A percentile compares a stretch with the other conserved stretches of the same genome.
phyloP scores from a whole-genome alignment of 1,140 invertebrate genomes.

The Caerostris extrusa region DNA sequence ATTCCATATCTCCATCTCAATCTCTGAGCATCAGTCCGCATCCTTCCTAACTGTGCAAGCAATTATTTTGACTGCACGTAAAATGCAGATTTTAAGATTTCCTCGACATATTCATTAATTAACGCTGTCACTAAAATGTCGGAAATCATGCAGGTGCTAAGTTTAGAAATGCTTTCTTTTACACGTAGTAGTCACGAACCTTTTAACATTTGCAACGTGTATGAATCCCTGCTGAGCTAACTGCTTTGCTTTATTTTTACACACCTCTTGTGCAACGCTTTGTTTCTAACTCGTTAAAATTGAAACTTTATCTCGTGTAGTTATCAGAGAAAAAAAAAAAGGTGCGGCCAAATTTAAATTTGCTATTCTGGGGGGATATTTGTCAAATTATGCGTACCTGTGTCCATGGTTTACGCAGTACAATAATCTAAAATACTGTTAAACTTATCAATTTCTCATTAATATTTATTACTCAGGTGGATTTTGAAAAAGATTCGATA shows the following conservation, averaged over 20 bases:
- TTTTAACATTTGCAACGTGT: neutral
- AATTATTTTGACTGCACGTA: conserved; percentile 11
- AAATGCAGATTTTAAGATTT: conserved; percentile 43
- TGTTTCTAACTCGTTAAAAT: neutral
- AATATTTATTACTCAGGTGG: too few species aligned
- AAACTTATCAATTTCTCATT: too few species aligned
- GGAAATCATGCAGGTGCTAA: conserved; percentile 34
- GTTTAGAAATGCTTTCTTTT: conserved; percentile 33
- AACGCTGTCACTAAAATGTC: conserved; percentile 38
- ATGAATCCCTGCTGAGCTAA: neutral
- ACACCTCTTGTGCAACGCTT: neutral
- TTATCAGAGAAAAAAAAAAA: neutral
- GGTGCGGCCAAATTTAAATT: too few species aligned
- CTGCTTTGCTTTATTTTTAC: neutral
- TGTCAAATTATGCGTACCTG: too few species aligned
- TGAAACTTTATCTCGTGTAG: neutral
- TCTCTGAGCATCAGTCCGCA: neutral
- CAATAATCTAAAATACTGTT: too few species aligned
- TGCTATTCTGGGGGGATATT: too few species aligned
- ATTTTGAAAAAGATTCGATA: too few species aligned
- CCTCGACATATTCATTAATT: conserved; percentile 22
- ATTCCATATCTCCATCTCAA: neutral
- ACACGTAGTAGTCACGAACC: neutral
- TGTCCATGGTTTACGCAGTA: too few species aligned
- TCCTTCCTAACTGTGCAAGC: neutral